phyloP scores from a whole-genome alignment of 2,113 vertebrate species.

The Petromus typicus region DNA sequence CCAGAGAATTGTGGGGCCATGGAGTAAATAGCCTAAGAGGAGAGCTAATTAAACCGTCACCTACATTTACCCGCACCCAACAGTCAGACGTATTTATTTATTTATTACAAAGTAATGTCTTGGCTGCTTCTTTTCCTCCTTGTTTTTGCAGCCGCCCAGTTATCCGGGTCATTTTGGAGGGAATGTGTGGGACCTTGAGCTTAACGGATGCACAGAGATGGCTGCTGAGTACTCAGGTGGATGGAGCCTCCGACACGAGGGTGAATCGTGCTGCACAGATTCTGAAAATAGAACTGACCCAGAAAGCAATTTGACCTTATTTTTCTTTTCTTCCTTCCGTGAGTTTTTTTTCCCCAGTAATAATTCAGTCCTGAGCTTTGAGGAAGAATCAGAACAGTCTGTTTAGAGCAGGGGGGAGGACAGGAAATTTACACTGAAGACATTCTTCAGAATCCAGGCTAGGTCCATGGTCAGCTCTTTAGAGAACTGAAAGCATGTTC shows the following conservation, averaged over 20 bases:
- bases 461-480: not conserved
- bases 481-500: not conserved
- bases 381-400: not conserved
- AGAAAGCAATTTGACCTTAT: slow-evolving; percentile 50
- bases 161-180: not conserved
- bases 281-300: slow-evolving; percentile 43
- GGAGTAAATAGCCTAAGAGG: not conserved
- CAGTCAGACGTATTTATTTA: not conserved
- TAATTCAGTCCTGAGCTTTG: slow-evolving; percentile 21
- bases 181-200: not conserved
- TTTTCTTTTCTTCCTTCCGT: not conserved
- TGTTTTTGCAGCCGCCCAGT: not conserved
- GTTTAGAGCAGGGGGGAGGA: not conserved
- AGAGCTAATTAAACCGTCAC: not conserved
- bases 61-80: not conserved
- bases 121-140: not conserved
- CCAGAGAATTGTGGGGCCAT: not conserved
- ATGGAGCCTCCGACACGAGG: not conserved
- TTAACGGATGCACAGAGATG: not conserved
- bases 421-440: not conserved
- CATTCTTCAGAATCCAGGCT: not conserved
- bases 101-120: not conserved
- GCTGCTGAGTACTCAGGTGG: not conserved
- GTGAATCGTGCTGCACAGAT: slow-evolving; percentile 19
- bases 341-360: not conserved